phyloP scores from a whole-genome alignment of 2,797 vertebrate species.

The Rhinella marina region DNA sequence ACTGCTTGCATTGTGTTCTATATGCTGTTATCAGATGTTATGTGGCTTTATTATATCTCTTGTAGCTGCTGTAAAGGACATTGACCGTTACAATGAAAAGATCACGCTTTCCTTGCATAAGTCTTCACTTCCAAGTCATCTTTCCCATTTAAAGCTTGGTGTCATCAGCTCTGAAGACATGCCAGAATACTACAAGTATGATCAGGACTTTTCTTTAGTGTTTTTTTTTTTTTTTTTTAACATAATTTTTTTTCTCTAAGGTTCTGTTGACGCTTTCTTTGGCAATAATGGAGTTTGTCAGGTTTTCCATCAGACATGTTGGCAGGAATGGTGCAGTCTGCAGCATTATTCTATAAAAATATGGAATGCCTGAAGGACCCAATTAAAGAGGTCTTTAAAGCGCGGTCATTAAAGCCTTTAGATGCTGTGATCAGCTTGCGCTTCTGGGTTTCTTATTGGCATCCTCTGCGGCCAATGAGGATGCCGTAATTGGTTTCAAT shows the following conservation, averaged over 20 bases:
- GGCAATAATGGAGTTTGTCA: too few relatives aligned
- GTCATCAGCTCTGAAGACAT: constrained; percentile 90
- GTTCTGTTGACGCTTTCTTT: too few relatives aligned
- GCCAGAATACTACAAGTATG: constrained; percentile 89
- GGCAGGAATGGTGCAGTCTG: too few relatives aligned
- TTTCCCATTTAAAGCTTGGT: constrained; percentile 85
- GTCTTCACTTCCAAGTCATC: constrained; percentile 79
- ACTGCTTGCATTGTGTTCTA: background rate
- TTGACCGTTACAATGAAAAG: constrained; percentile 95
- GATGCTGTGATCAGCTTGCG: too few relatives aligned
- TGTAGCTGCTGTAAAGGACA: constrained; percentile 90
- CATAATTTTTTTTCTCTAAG: background rate
- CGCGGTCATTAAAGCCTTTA: too few relatives aligned
- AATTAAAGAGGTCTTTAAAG: too few relatives aligned
- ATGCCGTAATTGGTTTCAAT: too few relatives aligned
- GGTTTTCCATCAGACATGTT: too few relatives aligned
- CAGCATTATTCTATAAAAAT: too few relatives aligned
- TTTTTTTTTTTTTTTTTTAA: background rate
- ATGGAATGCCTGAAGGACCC: too few relatives aligned
- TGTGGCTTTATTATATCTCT: background rate
- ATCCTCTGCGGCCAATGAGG: too few relatives aligned
- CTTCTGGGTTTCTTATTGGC: too few relatives aligned
- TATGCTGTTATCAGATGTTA: background rate
- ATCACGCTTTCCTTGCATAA: constrained; percentile 87
- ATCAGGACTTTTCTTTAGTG: background rate